Conservation (phyloP, 2,797 vertebrate genomes). For the Pipistrellus kuhlii region DNA sequence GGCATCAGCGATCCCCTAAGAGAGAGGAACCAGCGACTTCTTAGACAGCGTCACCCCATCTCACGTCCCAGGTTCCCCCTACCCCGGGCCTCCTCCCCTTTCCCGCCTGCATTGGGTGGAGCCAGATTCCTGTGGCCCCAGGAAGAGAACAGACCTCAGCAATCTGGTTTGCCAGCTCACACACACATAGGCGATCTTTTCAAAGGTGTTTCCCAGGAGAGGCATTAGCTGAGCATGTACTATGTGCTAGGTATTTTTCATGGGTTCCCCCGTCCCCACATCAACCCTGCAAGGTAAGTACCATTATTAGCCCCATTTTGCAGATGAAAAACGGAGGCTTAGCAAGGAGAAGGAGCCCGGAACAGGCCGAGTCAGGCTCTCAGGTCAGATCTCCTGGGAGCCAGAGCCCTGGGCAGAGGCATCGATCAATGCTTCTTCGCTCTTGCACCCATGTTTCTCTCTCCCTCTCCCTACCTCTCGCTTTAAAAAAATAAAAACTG, state of each 20-base stretch:
- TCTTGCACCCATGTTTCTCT: not conserved
- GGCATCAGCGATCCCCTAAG: not conserved
- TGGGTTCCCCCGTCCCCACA: not conserved
- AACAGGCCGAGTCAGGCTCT: not conserved
- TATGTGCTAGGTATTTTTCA: not conserved
- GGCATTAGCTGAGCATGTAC: not conserved
- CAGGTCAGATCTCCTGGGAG: not conserved
- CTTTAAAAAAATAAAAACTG: not conserved
- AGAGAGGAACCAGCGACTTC: not conserved
- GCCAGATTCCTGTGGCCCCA: not conserved
- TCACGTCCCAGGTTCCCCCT: too few relatives aligned
- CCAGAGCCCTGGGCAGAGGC: not conserved
- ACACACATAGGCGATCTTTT: not conserved
- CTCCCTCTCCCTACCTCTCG: not conserved
- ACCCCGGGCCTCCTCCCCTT: not conserved
- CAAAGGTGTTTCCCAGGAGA: not conserved
- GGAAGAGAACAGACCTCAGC: not conserved
- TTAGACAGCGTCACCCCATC: not conserved
- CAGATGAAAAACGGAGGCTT: not conserved
- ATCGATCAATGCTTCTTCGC: not conserved
- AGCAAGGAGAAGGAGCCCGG: not conserved
- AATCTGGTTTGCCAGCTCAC: not conserved
- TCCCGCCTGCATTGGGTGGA: not conserved
- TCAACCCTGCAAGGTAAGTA: not conserved
- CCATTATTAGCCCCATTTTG: too few relatives aligned